Conservation (phyloP, 2,888 invertebrate species). For the Heliconius charithonia region DNA sequence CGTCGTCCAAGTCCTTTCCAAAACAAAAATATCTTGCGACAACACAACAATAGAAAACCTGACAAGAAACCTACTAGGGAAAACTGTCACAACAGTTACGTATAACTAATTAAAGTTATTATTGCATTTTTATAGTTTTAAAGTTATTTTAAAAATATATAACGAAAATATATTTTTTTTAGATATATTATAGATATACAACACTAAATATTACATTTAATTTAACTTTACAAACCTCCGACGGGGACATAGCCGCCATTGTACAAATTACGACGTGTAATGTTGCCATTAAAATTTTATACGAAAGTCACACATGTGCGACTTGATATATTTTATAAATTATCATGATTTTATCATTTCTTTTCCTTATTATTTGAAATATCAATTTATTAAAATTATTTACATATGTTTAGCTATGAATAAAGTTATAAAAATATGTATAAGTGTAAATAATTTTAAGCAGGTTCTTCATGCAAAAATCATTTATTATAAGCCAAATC, state of each 20-base stretch:
- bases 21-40: constrained; percentile 48
- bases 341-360: neutral
- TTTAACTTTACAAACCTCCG: constrained; percentile 85
- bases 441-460: no score
- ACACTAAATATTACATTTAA: constrained; percentile 44
- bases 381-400: neutral
- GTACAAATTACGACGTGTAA: constrained; percentile 76
- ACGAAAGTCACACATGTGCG: constrained; percentile 11
- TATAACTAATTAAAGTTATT: constrained; percentile 41
- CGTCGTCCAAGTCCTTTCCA: constrained; percentile 20
- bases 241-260: constrained; percentile 90
- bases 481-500: no score
- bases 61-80: constrained; percentile 55
- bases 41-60: constrained; percentile 58
- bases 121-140: constrained; percentile 10
- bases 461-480: no score
- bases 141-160: neutral
- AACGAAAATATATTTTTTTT: constrained; percentile 22
- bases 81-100: constrained; percentile 58
- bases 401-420: neutral
- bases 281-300: constrained; percentile 61
- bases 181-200: neutral
- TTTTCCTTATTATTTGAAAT: neutral
- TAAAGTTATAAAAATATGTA: neutral
- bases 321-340: neutral